phyloP scores from a whole-genome alignment of 2,797 vertebrate genomes.

The Thunnus albacares region DNA sequence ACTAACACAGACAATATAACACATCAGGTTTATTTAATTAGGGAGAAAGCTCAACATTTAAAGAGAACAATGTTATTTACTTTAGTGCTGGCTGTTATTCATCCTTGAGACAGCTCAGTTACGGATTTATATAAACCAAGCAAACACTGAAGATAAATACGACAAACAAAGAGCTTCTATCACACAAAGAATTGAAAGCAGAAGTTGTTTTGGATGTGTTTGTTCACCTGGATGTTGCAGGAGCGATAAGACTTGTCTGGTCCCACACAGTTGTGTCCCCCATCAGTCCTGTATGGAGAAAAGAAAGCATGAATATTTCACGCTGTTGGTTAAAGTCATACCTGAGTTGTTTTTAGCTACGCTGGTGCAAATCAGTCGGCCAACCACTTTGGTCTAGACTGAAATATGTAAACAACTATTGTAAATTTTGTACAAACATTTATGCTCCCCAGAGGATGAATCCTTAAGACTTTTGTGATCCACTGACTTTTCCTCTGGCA shows the following conservation, averaged over 20 bases:
- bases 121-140: background rate
- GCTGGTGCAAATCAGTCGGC: too few relatives aligned
- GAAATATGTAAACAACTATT: too few relatives aligned
- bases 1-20: background rate
- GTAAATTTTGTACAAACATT: too few relatives aligned
- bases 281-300: slow-evolving; percentile 86
- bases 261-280: slow-evolving; percentile 92
- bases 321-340: too few relatives aligned
- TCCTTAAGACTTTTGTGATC: too few relatives aligned
- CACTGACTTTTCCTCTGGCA: too few relatives aligned
- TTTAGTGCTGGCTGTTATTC: background rate
- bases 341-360: too few relatives aligned
- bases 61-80: background rate
- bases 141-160: too few relatives aligned
- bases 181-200: background rate
- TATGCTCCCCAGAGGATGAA: too few relatives aligned
- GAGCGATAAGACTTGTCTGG: slow-evolving; percentile 89
- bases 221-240: slow-evolving; percentile 92
- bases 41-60: background rate
- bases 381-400: too few relatives aligned
- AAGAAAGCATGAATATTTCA: background rate
- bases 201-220: background rate
- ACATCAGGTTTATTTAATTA: background rate
- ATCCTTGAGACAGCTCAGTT: background rate
- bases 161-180: background rate